Evolutionary conservation across 2,113 vertebrate species (phyloP), one percentile per base, ranked within the genome.

Genomic region (Daphoenositta chrysoptera): DNA sequence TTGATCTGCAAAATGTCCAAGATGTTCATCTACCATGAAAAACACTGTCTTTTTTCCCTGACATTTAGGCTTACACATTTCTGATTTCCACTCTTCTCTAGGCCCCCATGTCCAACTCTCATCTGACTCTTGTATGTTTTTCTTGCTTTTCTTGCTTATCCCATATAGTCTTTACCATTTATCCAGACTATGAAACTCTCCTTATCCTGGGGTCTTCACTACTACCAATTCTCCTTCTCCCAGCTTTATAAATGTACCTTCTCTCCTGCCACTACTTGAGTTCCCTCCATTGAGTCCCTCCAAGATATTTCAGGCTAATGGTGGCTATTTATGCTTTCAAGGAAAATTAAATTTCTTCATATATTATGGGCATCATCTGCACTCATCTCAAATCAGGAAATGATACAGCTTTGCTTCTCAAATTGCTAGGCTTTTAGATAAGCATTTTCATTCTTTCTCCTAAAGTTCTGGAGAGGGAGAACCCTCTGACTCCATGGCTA

Each of bases 311-410:
- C 53, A 60, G 57, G 33, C 15, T 42, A 79, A 58, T n/a, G 22
- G 11, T 48, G 30, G 30, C 33, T 71, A 20, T 58, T 54, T 63
- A 35, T 33, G 31, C 18, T 95, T 91, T 58, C 53, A 89, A 71
- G 33, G 17, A 70, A 90, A 44, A 69, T 30, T 15, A 31, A 35
- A 18, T 58, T 72, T 87, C 22, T 83, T 76, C 1, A 1, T 28
- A 26, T 54, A 33, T 54, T n/a, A 23, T 17, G 12, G 40, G n/a
- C 19, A 33, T 20, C 17, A 40, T 26, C 8, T 0, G 0, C 42
- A 73, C 13, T 54, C 48, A 33, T 85, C 48, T 66, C 35, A 75
- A 57, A 57, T 45, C 39, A 54, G 42, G 37, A 73, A 51, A 51
- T 6, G 1, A 24, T 21, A 23, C 4, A 33, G 2, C 21, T 85